phyloP scores from a whole-genome alignment of 2,113 vertebrate species.

The Pithys albifrons region DNA sequence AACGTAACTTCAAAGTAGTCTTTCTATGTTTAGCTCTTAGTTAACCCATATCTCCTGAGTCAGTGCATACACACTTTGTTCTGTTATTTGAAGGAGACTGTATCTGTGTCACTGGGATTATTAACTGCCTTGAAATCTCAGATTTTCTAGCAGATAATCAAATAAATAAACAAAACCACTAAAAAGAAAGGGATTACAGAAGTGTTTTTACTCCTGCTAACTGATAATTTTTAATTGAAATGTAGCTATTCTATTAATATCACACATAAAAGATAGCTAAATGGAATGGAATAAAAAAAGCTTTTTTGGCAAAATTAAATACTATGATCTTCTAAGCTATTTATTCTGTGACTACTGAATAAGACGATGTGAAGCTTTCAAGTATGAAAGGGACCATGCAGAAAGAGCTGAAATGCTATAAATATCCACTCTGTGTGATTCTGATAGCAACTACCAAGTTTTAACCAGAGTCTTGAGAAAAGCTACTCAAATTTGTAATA shows the following conservation, averaged over 20 bases:
- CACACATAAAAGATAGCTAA: background rate
- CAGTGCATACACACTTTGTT: background rate
- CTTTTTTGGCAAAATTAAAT: slow-evolving; percentile 33
- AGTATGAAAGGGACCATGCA: background rate
- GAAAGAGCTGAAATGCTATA: slow-evolving; percentile 27
- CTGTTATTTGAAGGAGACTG: background rate
- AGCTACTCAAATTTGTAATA: background rate
- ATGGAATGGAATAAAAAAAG: background rate
- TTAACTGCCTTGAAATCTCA: background rate
- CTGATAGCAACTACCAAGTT: background rate
- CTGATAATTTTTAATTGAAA: slow-evolving; percentile 22
- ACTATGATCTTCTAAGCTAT: slow-evolving; percentile 39
- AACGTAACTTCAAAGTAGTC: background rate
- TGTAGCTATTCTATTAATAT: background rate
- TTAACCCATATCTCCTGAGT: background rate
- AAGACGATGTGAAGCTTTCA: slow-evolving; percentile 28
- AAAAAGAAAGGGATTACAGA: background rate
- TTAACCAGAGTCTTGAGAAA: slow-evolving; percentile 4
- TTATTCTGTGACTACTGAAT: slow-evolving; percentile 52
- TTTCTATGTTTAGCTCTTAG: background rate
- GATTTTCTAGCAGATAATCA: background rate
- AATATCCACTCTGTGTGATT: background rate
- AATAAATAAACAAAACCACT: background rate
- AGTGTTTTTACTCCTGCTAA: background rate
- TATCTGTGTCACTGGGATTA: background rate